phyloP scores from a whole-genome alignment of 2,888 invertebrate genomes.

The Rhingia campestris region DNA sequence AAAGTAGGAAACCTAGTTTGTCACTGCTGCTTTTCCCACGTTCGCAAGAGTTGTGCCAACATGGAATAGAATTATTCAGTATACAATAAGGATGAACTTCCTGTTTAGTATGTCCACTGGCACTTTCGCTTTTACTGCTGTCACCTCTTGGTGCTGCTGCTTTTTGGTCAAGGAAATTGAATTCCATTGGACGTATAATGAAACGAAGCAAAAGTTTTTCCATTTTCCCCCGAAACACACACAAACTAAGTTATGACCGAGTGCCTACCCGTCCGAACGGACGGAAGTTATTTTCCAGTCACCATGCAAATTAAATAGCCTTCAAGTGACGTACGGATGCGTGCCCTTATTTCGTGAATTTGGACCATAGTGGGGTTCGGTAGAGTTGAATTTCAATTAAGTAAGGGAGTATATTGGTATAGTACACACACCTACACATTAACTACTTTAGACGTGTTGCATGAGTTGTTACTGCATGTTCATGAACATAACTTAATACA shows the following conservation, averaged over 20 bases:
- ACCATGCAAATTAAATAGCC: constrained; percentile 65
- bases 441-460: background rate
- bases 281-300: constrained; percentile 71
- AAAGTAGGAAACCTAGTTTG: constrained; percentile 35
- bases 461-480: constrained; percentile 1
- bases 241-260: constrained; percentile 39
- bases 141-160: constrained; percentile 23
- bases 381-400: constrained; percentile 45
- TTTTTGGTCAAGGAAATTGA: constrained; percentile 70
- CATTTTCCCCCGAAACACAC: constrained; percentile 49
- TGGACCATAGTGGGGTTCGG: constrained; percentile 31
- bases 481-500: background rate
- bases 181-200: constrained; percentile 39
- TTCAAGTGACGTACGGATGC: constrained; percentile 53
- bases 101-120: constrained; percentile 64
- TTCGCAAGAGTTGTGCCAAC: background rate
- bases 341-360: constrained; percentile 65
- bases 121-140: constrained; percentile 63
- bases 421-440: background rate
- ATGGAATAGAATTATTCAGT: constrained; percentile 11
- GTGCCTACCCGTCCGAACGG: constrained; percentile 33
- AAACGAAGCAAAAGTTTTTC: constrained; percentile 68
- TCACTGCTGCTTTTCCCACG: constrained; percentile 31
- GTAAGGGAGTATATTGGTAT: constrained; percentile 4
- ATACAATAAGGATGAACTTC: constrained; percentile 61